Base-by-base conservation (phyloP, 2,888 invertebrate species). In the Drosophila macrospina region DNA sequence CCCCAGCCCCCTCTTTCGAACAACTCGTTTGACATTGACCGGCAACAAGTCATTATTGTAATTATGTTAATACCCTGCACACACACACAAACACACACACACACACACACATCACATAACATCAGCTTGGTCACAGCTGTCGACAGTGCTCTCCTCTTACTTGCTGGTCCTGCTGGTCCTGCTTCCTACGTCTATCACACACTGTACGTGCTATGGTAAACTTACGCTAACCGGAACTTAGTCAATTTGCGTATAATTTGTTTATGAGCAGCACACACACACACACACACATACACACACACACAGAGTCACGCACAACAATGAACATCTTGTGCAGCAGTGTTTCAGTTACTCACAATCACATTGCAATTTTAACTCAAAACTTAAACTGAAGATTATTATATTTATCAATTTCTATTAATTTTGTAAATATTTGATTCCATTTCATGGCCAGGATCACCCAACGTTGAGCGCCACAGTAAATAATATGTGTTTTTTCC, bases 31-130 rank as follows among this genome's bases (percentile, higher is more conserved):
- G 59, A 47, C 69, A 68, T 57, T 57, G 69, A 52, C 54, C 62
- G 83, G 83, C 85, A 85, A 72, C 82, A 87, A 79, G 87, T 79
- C 84, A 82, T 87, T 87, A 87, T 72, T 71, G 75, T 75, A 82
- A 85, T 87, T 87, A 85, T 87, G 79, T 77, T 87, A 79, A 85
- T 82, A 66, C 64, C 56, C 59, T 30, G 16, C 56, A 45, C 64
- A 44, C 57, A 37, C 20, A 20, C 20, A 20, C 20, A 20, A 1
- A 20, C 20, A 20, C 20, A 20, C 20, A 20, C 20, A 20, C 20
- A 20, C 20, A 20, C 20, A 20, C 20, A 32, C 32, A 37, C 32
- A 51, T 7, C 47, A 62, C 37, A 62, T 54, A 37, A 48, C 47
- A 32, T 37, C n/a, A 8, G 8, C n/a, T 15, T 24, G 34, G 10